Evolutionary conservation across 2,113 vertebrate species (phyloP).

Genomic region (Plestiodon gilberti): DNA sequence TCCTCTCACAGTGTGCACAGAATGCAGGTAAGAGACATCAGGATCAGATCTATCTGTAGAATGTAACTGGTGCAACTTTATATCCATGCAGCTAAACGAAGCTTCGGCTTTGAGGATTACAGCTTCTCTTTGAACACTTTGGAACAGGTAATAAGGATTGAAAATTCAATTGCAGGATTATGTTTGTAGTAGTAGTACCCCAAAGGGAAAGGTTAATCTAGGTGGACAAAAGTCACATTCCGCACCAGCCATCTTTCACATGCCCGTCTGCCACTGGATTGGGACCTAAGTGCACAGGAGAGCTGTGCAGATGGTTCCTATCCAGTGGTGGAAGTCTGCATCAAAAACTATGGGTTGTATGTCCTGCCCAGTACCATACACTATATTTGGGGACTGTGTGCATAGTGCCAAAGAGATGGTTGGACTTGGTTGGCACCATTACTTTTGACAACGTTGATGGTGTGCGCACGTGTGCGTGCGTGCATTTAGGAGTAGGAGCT

Average conservation of each 20-base stretch:
- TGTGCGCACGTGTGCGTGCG: no score
- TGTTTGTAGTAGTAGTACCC: neutral
- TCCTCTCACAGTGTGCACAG: neutral
- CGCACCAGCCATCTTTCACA: neutral
- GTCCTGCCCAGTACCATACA: no score
- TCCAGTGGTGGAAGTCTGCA: neutral
- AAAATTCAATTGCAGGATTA: neutral
- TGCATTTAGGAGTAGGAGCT: no score
- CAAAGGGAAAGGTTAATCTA: neutral
- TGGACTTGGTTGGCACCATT: no score
- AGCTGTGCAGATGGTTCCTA: neutral
- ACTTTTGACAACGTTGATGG: no score
- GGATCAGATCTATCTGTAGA: neutral
- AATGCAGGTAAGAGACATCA: neutral
- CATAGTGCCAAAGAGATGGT: neutral
- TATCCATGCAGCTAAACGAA: constrained; percentile 63
- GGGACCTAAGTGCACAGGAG: neutral
- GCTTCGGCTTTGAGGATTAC: constrained; percentile 76
- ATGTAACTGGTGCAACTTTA: neutral
- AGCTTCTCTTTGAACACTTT: constrained; percentile 78
- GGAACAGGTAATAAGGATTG: constrained; percentile 70
- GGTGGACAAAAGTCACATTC: neutral
- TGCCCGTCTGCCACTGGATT: neutral
- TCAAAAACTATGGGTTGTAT: neutral
- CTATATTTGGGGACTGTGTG: neutral